phyloP scores from a whole-genome alignment of 2,888 invertebrate species.

The Dicyrtomina minuta region DNA sequence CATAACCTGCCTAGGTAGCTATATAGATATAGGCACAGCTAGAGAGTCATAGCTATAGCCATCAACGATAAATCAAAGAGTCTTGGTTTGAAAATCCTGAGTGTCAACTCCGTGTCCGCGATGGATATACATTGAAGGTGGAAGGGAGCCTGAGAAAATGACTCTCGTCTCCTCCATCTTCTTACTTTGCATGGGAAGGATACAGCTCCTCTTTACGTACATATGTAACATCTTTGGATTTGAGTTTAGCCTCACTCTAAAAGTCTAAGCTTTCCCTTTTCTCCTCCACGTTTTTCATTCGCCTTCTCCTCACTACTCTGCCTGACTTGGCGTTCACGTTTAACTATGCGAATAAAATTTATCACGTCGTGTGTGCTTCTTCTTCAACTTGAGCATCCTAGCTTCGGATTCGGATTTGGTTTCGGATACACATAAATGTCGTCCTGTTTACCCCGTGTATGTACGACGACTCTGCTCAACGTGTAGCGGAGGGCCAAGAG shows the following conservation, averaged over 20 bases:
- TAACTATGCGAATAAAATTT: slow-evolving; percentile 13
- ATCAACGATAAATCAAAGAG: slow-evolving; percentile 18
- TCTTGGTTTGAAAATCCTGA: background rate
- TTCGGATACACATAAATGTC: no score
- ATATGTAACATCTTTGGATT: no score
- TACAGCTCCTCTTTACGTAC: no score
- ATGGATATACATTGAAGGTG: no score
- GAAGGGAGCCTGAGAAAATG: background rate
- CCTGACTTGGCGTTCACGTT: slow-evolving; percentile 4
- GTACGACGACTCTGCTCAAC: no score
- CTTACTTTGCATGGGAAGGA: background rate
- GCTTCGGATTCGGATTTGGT: background rate
- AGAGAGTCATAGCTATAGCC: no score
- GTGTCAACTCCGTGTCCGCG: slow-evolving; percentile 7
- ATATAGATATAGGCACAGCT: no score
- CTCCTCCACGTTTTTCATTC: background rate
- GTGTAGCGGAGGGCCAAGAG: no score
- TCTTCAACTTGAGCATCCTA: background rate
- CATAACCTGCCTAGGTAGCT: no score
- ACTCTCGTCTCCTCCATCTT: background rate
- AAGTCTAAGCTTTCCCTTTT: no score
- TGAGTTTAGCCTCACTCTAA: background rate
- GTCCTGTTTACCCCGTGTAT: no score
- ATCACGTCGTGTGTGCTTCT: background rate
- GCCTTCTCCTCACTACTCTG: slow-evolving; percentile 1